These are phyloP conservation scores for Aphaenogaster ashmeadi DNA, from an alignment of 1,140 invertebrate species.

Conservation along the genomic window DNA sequence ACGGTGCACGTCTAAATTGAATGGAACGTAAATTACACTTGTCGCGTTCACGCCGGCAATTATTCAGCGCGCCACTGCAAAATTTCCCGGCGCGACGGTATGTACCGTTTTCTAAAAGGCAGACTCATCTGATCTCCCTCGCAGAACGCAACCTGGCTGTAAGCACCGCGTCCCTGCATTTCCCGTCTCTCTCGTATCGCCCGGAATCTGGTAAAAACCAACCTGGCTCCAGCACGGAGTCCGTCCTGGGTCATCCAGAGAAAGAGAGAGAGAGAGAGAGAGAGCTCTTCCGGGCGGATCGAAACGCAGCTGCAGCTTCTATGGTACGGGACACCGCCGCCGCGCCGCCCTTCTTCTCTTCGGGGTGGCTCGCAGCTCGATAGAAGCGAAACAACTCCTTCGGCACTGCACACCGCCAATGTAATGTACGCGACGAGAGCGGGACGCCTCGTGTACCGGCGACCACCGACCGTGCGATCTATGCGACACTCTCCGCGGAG, in stretches of 20 bases:
- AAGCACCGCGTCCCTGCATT: not conserved
- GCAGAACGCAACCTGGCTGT: not conserved
- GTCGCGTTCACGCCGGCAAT: conserved; percentile 36
- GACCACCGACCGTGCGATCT: conserved; percentile 50
- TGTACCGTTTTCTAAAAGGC: conserved; percentile 5
- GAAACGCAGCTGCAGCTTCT: conserved; percentile 38
- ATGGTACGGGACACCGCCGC: conserved; percentile 30
- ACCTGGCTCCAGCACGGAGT: conserved; percentile 42
- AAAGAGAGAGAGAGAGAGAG: not conserved
- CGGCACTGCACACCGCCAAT: conserved; percentile 58
- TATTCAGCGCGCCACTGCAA: conserved; percentile 12
- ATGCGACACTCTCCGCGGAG: conserved; percentile 69
- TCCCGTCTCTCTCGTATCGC: not conserved
- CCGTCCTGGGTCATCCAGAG: conserved; percentile 54
- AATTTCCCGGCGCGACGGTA: not conserved
- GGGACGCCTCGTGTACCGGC: conserved; percentile 71
- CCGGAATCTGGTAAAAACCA: conserved; percentile 45
- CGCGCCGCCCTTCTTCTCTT: conserved; percentile 33
- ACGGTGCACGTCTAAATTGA: conserved; percentile 33
- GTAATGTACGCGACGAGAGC: conserved; percentile 43
- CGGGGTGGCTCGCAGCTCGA: not conserved
- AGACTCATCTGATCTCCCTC: conserved; percentile 12
- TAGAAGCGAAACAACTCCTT: conserved; percentile 46
- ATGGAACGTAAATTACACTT: conserved; percentile 40
- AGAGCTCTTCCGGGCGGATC: conserved; percentile 41